phyloP scores from a whole-genome alignment of 2,113 vertebrate species.

The Lagopus leucura region DNA sequence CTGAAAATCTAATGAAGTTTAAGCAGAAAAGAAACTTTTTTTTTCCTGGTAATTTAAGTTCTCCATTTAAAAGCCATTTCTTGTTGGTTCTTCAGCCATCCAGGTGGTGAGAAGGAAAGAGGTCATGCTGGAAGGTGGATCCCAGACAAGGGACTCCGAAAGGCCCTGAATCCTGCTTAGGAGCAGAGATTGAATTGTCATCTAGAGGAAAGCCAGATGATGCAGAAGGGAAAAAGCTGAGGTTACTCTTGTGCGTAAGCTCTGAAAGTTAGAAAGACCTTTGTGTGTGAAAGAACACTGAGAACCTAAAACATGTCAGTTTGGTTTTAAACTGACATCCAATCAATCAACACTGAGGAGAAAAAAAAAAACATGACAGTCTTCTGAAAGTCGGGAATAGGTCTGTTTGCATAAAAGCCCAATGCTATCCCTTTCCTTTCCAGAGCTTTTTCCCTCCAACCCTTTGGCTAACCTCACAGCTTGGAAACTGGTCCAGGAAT shows the following conservation, averaged over 20 bases:
- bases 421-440: not conserved
- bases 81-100: not conserved
- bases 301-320: not conserved
- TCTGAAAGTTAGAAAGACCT: not conserved
- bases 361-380: not conserved
- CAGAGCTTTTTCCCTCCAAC: not conserved
- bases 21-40: not conserved
- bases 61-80: not conserved
- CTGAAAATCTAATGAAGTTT: not conserved
- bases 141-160: not conserved
- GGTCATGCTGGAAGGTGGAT: not conserved
- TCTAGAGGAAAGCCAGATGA: not conserved
- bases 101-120: not conserved
- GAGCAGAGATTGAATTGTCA: not conserved
- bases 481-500: not conserved
- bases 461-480: not conserved
- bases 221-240: not conserved
- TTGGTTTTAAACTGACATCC: not conserved
- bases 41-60: not conserved
- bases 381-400: not conserved
- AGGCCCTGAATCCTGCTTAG: not conserved
- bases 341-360: not conserved
- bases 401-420: not conserved
- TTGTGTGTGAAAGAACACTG: not conserved
- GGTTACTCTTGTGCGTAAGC: not conserved